Conservation (phyloP, 2,888 invertebrate species). For the Trichopria drosophilae region DNA sequence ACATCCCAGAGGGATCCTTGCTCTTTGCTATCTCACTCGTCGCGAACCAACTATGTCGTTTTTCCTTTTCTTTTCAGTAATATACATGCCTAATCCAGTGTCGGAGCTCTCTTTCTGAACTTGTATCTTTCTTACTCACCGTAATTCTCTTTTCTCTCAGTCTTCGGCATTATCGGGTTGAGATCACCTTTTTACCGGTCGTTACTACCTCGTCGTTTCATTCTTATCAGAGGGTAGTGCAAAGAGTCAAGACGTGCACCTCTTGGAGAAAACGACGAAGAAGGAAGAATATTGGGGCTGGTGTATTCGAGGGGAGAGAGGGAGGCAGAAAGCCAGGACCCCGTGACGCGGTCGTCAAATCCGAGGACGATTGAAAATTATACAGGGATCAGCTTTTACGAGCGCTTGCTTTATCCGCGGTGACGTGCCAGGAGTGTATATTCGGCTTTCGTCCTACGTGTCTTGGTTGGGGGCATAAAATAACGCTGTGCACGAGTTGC, state of each 20-base stretch:
- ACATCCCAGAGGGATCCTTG: slow-evolving; percentile 35
- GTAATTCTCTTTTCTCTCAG: slow-evolving; percentile 27
- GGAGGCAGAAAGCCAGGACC: slow-evolving; percentile 34
- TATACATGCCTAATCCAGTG: too few species aligned
- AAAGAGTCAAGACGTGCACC: slow-evolving; percentile 19
- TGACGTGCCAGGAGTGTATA: slow-evolving; percentile 41
- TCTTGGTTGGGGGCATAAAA: too few species aligned
- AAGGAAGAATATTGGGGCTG: too few species aligned
- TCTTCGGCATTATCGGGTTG: slow-evolving; percentile 49
- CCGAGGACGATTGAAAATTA: slow-evolving; percentile 58
- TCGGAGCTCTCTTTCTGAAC: slow-evolving; percentile 8
- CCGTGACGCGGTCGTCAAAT: slow-evolving; percentile 58
- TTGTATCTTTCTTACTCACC: slow-evolving; percentile 31
- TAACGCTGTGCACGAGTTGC: slow-evolving; percentile 25
- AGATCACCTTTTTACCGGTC: slow-evolving; percentile 59
- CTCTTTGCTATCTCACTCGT: too few species aligned
- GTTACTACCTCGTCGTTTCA: slow-evolving; percentile 58
- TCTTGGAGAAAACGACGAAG: slow-evolving; percentile 31
- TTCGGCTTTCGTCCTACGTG: slow-evolving; percentile 18
- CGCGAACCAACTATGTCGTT: slow-evolving; percentile 25
- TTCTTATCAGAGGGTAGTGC: slow-evolving; percentile 50
- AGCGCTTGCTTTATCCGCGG: slow-evolving; percentile 48
- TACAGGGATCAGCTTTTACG: slow-evolving; percentile 59
- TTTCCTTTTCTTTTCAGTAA: too few species aligned
- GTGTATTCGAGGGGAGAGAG: slow-evolving; percentile 33